Conservation (phyloP, 2,888 invertebrate species). For the Salticus scenicus region DNA sequence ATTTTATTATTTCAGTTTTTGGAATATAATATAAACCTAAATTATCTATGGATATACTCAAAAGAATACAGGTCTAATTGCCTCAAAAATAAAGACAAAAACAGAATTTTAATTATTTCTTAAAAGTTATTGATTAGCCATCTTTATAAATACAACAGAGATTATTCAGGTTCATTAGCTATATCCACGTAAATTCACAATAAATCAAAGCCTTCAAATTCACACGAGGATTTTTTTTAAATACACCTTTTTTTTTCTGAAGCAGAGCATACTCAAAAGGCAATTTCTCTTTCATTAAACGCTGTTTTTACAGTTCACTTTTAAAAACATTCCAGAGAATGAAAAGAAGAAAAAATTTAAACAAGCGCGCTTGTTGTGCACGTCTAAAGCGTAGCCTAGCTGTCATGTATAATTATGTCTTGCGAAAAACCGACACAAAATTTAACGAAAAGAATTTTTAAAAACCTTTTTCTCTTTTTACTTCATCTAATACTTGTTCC, state of each 20-base stretch:
- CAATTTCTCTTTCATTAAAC: constrained; percentile 59
- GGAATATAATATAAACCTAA: too few species aligned
- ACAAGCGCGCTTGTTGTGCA: constrained; percentile 43
- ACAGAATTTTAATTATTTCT: too few species aligned
- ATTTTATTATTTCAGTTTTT: too few species aligned
- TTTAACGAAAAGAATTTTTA: constrained; percentile 39
- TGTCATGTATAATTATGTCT: constrained; percentile 69
- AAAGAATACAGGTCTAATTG: too few species aligned
- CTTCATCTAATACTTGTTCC: constrained; percentile 28
- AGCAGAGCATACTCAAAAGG: constrained; percentile 16
- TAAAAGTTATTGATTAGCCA: too few species aligned
- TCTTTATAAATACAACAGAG: too few species aligned
- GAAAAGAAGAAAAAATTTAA: constrained; percentile 45
- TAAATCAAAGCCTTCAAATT: too few species aligned
- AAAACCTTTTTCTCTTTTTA: not conserved
- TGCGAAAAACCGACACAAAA: constrained; percentile 44
- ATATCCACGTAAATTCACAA: too few species aligned
- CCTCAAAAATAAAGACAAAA: too few species aligned
- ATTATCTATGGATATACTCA: too few species aligned
- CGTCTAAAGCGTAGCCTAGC: constrained; percentile 23
- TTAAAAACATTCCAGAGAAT: constrained; percentile 36
- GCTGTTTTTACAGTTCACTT: constrained; percentile 38
- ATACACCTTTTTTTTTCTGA: not conserved
- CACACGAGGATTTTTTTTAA: not conserved
- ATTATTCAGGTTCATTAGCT: too few species aligned